These are phyloP conservation scores for Ips nitidus DNA, from an alignment of 1,140 invertebrate genomes.

Conservation along the genomic window DNA sequence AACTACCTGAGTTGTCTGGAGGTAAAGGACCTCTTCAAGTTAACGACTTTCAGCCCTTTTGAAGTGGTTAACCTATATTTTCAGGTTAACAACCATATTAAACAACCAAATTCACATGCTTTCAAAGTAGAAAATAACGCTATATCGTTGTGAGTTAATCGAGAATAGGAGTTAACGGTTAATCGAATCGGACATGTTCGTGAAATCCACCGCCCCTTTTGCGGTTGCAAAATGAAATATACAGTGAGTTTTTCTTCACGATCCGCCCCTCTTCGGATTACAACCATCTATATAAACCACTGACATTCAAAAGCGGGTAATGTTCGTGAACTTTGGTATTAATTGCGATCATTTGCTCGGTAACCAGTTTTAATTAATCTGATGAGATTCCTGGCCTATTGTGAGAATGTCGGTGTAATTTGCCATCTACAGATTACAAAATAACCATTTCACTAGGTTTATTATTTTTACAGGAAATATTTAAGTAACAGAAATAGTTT, in stretches of 20 bases:
- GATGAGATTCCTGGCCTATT: too few relatives aligned
- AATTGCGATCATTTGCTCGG: slow-evolving; percentile 5
- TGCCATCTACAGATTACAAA: too few relatives aligned
- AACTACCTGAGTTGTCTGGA: slow-evolving; percentile 21
- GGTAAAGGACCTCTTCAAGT: slow-evolving; percentile 2
- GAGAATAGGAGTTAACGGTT: slow-evolving; percentile 1
- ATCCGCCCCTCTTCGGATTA: background rate
- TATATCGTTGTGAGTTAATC: background rate
- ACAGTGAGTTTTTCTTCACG: background rate
- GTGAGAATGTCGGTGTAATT: too few relatives aligned
- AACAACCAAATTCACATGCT: too few relatives aligned
- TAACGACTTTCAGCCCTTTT: slow-evolving; percentile 2
- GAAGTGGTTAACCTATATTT: too few relatives aligned
- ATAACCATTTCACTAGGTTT: too few relatives aligned
- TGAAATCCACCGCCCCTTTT: slow-evolving; percentile 1
- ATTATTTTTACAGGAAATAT: too few relatives aligned
- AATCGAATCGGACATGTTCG: background rate
- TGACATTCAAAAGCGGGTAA: background rate
- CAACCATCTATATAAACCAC: background rate
- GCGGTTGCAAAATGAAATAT: slow-evolving; percentile 4
- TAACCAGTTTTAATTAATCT: background rate
- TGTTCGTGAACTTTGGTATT: slow-evolving; percentile 1
- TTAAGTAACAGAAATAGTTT: too few relatives aligned
- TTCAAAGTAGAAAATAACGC: background rate
- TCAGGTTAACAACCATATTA: too few relatives aligned